Conservation (phyloP, 2,888 invertebrate genomes). For the Limenitis arthemis region DNA sequence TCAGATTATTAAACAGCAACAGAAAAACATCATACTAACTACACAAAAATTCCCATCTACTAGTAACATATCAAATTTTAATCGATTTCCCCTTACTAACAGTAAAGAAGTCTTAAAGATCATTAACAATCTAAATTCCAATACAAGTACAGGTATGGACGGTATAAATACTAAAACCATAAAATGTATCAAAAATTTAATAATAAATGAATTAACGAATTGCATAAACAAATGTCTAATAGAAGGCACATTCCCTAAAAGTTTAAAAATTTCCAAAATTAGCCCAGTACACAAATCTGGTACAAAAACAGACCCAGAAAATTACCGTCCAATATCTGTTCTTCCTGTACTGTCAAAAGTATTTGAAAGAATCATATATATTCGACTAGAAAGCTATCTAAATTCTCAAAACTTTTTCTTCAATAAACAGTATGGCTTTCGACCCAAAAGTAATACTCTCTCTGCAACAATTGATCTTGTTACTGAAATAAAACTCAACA, state of each 20-base stretch:
- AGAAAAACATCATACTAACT: no score
- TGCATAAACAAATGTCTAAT: constrained; percentile 11
- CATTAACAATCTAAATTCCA: no score
- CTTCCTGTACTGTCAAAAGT: constrained; percentile 6
- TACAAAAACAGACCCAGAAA: constrained; percentile 17
- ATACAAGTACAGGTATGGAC: no score
- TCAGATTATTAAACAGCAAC: no score
- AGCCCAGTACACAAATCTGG: constrained; percentile 22
- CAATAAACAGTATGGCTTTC: no score
- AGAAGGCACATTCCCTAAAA: not conserved
- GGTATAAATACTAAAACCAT: no score
- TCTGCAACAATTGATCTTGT: constrained; percentile 2
- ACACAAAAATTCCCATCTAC: no score
- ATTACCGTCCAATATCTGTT: constrained; percentile 22
- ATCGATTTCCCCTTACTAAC: no score
- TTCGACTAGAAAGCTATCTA: not conserved
- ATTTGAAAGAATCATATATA: constrained; percentile 8
- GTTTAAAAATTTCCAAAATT: constrained; percentile 11
- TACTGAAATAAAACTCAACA: no score
- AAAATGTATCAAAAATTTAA: no score
- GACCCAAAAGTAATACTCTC: constrained; percentile 4
- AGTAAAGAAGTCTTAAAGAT: no score
- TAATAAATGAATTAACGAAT: not conserved
- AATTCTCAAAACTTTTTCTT: not conserved
- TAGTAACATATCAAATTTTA: no score